These are phyloP conservation scores for Drosophila fuyamai DNA, from an alignment of 1,140 invertebrate genomes.

Conservation along the genomic window DNA sequence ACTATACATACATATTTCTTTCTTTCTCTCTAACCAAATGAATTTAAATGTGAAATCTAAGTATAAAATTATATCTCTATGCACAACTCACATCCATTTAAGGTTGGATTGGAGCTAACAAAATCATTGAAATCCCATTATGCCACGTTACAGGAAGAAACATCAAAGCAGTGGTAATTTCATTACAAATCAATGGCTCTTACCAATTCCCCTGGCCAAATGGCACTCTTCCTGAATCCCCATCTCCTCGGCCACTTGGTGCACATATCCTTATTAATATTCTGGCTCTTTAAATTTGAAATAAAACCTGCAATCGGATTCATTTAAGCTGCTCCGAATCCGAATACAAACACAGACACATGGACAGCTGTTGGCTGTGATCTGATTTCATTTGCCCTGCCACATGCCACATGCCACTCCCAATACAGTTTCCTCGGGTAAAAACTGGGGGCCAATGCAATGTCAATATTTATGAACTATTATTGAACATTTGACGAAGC, in stretches of 20 bases:
- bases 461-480: constrained; percentile 49
- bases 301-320: constrained; percentile 29
- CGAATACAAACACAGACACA: background rate
- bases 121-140: constrained; percentile 4
- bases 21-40: no score
- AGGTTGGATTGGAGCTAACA: constrained; percentile 1
- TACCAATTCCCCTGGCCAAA: constrained; percentile 5
- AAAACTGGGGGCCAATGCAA: constrained; percentile 12
- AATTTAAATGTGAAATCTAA: no score
- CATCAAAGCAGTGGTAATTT: constrained; percentile 20
- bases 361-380: constrained; percentile 13
- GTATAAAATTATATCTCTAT: no score
- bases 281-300: constrained; percentile 26
- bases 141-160: background rate
- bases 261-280: constrained; percentile 13
- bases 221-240: background rate
- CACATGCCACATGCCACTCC: constrained; percentile 54
- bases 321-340: constrained; percentile 19
- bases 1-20: no score
- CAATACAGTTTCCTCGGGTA: constrained; percentile 19
- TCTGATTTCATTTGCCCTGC: constrained; percentile 57
- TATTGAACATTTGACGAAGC: constrained; percentile 39
- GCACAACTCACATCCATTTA: background rate
- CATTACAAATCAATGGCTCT: constrained; percentile 20
- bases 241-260: background rate